A percentile compares a stretch with the other conserved stretches of the same genome.
phyloP scores from a whole-genome alignment of 2,113 vertebrate species.

The Atherinomorus stipes region DNA sequence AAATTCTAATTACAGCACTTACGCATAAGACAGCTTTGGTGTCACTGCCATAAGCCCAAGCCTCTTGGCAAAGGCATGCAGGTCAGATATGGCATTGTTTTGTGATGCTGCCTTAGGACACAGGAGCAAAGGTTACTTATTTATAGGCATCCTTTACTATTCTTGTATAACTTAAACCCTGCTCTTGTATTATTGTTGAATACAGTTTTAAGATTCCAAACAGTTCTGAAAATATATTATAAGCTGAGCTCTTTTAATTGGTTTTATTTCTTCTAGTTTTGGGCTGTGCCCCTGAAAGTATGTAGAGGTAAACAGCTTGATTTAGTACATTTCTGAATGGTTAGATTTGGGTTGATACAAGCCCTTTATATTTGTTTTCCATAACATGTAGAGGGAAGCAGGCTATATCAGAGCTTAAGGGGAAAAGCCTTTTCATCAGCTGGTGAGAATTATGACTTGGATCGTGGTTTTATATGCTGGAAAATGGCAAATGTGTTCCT shows the following conservation, averaged over 20 bases:
- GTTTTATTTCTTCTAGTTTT: background rate
- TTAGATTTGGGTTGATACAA: constrained; percentile 4
- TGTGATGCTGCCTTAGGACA: background rate
- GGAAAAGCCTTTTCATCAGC: constrained; percentile 2
- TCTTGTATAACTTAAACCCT: background rate
- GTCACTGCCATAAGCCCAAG: constrained; percentile 5
- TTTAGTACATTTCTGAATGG: background rate
- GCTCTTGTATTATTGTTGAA: background rate
- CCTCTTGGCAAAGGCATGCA: constrained; percentile 4
- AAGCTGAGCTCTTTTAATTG: background rate
- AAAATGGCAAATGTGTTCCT: constrained; percentile 39
- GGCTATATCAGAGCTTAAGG: constrained; percentile 7
- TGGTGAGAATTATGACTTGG: constrained; percentile 28
- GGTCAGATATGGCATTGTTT: background rate
- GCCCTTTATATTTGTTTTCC: constrained; percentile 19
- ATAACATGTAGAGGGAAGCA: background rate
- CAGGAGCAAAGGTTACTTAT: background rate
- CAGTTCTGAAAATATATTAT: background rate
- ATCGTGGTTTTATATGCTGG: constrained; percentile 46
- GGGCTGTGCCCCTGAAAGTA: too few relatives aligned
- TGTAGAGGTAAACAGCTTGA: background rate
- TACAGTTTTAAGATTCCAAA: background rate
- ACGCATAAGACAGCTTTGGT: constrained; percentile 5
- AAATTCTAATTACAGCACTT: constrained; percentile 47
- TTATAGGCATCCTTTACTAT: background rate